A percentile compares a stretch with the other conserved stretches of the same genome.
phyloP scores from a whole-genome alignment of 2,797 vertebrate genomes.

The Tolypeutes matacus region DNA sequence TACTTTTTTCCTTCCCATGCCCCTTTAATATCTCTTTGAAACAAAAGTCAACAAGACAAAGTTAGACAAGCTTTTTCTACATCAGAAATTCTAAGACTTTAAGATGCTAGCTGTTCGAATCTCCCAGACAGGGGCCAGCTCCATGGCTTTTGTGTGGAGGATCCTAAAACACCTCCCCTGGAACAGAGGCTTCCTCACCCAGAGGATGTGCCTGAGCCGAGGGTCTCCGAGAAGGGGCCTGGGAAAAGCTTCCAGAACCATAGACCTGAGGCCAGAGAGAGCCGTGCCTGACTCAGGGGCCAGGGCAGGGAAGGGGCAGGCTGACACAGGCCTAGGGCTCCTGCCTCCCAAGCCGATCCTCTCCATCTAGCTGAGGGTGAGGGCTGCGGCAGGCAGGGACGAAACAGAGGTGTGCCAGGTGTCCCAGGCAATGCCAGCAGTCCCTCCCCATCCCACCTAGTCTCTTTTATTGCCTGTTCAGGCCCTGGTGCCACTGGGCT shows the following conservation, averaged over 20 bases:
- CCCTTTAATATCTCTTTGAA: not conserved
- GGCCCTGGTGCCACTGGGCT: not conserved
- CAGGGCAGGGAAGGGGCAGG: not conserved
- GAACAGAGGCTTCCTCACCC: not conserved
- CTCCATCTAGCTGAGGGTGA: not conserved
- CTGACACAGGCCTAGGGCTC: not conserved
- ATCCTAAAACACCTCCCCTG: not conserved
- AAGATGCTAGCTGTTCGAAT: not conserved
- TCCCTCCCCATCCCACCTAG: not conserved
- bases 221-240: not conserved
- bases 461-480: not conserved
- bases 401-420: not conserved
- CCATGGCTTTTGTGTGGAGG: not conserved
- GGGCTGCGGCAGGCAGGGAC: not conserved
- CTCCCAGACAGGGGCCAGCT: not conserved
- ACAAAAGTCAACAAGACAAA: constrained; percentile 33
- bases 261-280: not conserved
- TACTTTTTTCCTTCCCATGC: not conserved
- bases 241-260: constrained; percentile 31
- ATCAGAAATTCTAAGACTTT: not conserved
- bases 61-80: not conserved
- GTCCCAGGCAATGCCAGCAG: not conserved
- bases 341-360: not conserved
- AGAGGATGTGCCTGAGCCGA: not conserved
- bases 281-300: not conserved